Evolutionary conservation across 2,888 invertebrate species (phyloP), one percentile per base, ranked within the genome.

Genomic region (Synanthedon tipuliformis): DNA sequence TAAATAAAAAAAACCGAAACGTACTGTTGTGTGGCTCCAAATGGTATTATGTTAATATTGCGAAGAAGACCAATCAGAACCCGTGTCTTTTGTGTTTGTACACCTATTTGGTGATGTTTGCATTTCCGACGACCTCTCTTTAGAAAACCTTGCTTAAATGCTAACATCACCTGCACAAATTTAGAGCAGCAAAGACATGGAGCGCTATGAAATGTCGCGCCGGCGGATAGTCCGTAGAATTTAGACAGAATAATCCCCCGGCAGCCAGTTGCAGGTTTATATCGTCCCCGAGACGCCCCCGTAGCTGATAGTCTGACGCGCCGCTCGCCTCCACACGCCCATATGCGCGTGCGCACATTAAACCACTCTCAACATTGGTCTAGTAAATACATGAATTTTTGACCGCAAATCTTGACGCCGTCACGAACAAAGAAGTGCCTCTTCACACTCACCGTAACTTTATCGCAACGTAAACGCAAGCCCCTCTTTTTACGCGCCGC

Each of bases 181-280:
- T 49, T 18, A 16, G 23, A 49, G 12, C 49, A 49, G 18, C 45
- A 11, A 23, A 18, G 16, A 49, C 23, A 23, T 45, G 15, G 45
- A 45, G 15, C 49, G 49, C 23, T 23, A 23, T 18, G 49, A 49
- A 49, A 16, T 63, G 66, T 70, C 68, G 72, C 74, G 66, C 65
- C 69, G 74, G 81, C 84, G 81, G 79, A 77, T 63, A 68, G 76
- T 76, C 78, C 77, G 69, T 81, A 81, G 75, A 75, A 8, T 40
- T 41, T 48, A 51, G 49, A 78, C 75, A 81, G 78, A 77, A 70
- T 85, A 83, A 85, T 76, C 81, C 85, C 85, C 86, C 85, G 86
- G 82, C 85, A 86, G 86, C 83, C 85, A 86, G 50, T 81, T 86
- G 62, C 86, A 85, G 86, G 86, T 85, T 70, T 70, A 76, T 78